These are phyloP conservation scores for Diuraphis noxia DNA, from an alignment of 1,140 invertebrate species.

Conservation along the genomic window DNA sequence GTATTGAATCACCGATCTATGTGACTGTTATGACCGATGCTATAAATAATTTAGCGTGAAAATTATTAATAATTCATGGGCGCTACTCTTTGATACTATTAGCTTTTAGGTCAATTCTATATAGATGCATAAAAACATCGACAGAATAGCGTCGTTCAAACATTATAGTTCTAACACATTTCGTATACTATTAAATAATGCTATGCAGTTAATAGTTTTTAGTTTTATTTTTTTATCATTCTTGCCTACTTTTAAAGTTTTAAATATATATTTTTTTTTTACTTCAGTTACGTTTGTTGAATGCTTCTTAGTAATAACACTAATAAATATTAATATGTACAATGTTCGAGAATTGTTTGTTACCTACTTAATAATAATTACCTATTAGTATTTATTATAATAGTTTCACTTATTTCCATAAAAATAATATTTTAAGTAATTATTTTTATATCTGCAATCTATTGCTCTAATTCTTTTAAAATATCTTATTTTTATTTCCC, in stretches of 20 bases:
- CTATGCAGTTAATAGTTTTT: neutral
- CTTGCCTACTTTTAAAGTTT: neutral
- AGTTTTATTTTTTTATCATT: neutral
- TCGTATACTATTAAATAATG: neutral
- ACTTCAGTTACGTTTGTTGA: neutral
- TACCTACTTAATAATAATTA: neutral
- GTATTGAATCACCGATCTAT: constrained; percentile 27
- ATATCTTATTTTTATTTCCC: neutral
- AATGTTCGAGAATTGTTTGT: neutral
- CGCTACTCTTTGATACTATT: neutral
- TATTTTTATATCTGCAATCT: neutral
- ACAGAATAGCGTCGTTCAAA: neutral
- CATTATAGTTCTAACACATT: neutral
- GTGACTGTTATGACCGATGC: constrained; percentile 21
- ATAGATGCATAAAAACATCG: neutral
- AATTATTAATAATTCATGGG: constrained; percentile 48
- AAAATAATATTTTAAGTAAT: neutral
- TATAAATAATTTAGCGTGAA: constrained; percentile 46
- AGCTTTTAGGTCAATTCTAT: constrained; percentile 13
- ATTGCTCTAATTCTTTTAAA: neutral
- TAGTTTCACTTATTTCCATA: neutral
- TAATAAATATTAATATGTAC: neutral
- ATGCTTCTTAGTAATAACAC: neutral
- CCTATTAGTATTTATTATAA: neutral
- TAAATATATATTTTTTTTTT: neutral